phyloP scores from a whole-genome alignment of 2,888 invertebrate species.

The Dendrolimus pini region DNA sequence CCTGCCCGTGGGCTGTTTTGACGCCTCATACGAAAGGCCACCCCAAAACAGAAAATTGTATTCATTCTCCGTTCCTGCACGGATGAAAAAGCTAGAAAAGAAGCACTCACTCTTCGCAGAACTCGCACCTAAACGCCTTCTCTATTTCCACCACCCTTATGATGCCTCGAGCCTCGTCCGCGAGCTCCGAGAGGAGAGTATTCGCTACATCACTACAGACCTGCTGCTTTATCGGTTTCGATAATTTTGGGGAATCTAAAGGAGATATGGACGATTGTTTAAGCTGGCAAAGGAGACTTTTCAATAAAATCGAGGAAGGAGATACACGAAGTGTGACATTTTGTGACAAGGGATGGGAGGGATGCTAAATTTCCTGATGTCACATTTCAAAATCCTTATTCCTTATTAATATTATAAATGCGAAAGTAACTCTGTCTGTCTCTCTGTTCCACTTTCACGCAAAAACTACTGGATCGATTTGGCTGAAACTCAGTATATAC shows the following conservation, averaged over 20 bases:
- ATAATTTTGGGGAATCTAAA: conserved; percentile 36
- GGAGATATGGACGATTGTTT: too few relatives aligned
- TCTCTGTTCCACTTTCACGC: too few relatives aligned
- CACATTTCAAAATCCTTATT: too few relatives aligned
- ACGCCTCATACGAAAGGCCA: neutral
- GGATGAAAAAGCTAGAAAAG: neutral
- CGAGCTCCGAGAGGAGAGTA: conserved; percentile 30
- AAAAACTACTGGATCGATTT: too few relatives aligned
- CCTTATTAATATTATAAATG: too few relatives aligned
- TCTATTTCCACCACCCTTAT: conserved; percentile 60
- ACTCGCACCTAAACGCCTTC: conserved; percentile 72
- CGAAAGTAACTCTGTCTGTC: too few relatives aligned
- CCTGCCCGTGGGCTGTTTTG: neutral
- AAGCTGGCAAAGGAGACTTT: too few relatives aligned
- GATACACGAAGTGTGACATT: too few relatives aligned
- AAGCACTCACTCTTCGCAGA: conserved; percentile 65
- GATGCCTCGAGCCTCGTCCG: conserved; percentile 35
- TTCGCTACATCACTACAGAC: conserved; percentile 30
- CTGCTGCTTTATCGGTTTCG: conserved; percentile 31
- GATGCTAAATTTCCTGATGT: too few relatives aligned
- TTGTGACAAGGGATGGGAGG: too few relatives aligned
- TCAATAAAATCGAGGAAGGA: too few relatives aligned
- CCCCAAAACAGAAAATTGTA: neutral
- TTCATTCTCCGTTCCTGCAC: neutral
- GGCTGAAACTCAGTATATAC: too few relatives aligned